Evolutionary conservation across 2,888 invertebrate species (phyloP).

Genomic region (Ormyrus thymus): DNA sequence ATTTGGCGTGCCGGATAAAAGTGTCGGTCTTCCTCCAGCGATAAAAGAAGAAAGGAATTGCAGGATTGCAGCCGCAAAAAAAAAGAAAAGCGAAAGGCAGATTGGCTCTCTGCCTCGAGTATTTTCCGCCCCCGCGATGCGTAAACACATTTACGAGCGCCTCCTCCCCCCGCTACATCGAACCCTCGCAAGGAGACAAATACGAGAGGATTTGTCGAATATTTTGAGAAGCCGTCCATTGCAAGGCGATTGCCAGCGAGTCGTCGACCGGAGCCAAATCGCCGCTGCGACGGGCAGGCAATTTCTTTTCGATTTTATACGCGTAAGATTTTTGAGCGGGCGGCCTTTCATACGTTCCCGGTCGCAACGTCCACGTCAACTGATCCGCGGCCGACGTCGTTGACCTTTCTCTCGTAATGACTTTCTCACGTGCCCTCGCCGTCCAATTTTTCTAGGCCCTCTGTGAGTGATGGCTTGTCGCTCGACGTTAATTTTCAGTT

Average conservation of each 20-base stretch:
- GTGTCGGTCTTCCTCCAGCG: too few species aligned
- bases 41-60: too few species aligned
- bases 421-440: slow-evolving; percentile 26
- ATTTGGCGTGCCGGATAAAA: too few species aligned
- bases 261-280: neutral
- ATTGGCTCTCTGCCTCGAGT: slow-evolving; percentile 1
- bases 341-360: too few species aligned
- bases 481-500: too few species aligned
- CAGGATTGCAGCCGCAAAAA: neutral
- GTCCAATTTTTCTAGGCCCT: too few species aligned
- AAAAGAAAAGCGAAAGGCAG: too few species aligned
- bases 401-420: slow-evolving; percentile 29
- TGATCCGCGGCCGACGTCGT: slow-evolving; percentile 27
- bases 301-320: neutral
- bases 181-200: slow-evolving; percentile 5
- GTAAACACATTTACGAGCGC: slow-evolving; percentile 39
- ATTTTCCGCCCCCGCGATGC: neutral
- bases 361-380: neutral
- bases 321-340: neutral
- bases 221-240: slow-evolving; percentile 11
- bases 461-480: too few species aligned
- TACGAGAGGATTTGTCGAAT: slow-evolving; percentile 10
- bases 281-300: neutral
- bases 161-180: neutral
- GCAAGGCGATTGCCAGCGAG: slow-evolving; percentile 2